Evolutionary conservation across 2,113 vertebrate genomes (phyloP), one percentile per base, ranked within the genome.

Genomic region (Triplophysa dalaica): DNA sequence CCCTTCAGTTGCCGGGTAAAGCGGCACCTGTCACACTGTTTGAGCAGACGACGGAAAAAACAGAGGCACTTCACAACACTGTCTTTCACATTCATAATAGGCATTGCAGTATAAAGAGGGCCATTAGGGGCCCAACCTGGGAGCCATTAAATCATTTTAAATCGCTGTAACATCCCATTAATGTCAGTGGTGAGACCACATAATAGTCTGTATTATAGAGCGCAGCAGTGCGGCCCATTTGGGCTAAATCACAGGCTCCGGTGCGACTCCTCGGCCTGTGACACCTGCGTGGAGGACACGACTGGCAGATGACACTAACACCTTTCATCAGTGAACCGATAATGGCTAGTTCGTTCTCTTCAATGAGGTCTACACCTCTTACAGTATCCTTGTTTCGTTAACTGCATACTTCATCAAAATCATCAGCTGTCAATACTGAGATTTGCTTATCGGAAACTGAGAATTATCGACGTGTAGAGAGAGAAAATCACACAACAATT

Each of bases 121-220:
- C 95, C 95, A 97, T 98, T 97, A 97, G 95, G 96, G 96, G 89
- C 91, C 94, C 95, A 95, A 96, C 96, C 95, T 97, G 96, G 96
- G 95, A 97, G 94, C 96, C 95, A 98, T 99, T 98, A 99, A 98
- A 99, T 98, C 95, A 97, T 96, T 99, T 94, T 96, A 97, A 98
- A 98, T 96, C 95, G 93, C 95, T 98, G 96, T 96, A 98, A 98
- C 96, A 97, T 98, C 97, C 97, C 95, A 99, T 99, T 99, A 98
- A 95, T 96, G 96, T 98, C 96, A 97, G 94, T 95, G 94, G 93
- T 93, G 94, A 95, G 94, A 94, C 94, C 95, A 95, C 95, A 96
- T 98, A 97, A 96, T 97, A 95, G 95, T 95, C 95, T 94, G 94
- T 95, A 96, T 96, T 95, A 96, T 94, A 96, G 95, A 95, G 94